Conservation (phyloP, 2,113 vertebrate species). For the Podocnemis expansa region DNA sequence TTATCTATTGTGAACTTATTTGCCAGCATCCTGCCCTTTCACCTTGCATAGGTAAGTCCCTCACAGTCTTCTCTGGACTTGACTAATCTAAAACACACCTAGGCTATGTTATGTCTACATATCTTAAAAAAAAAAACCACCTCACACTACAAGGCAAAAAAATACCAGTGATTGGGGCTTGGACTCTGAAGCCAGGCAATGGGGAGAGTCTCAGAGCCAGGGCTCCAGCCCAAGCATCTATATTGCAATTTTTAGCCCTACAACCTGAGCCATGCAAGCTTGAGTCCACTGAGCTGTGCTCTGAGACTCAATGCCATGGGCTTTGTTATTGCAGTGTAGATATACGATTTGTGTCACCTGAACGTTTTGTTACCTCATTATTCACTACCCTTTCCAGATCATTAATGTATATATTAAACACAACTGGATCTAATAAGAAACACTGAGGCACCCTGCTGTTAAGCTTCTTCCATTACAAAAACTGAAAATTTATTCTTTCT, state of each 20-base stretch:
- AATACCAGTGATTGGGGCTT: not conserved
- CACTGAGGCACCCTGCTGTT: slow-evolving; percentile 58
- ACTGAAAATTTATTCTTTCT: not conserved
- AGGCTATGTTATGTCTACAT: not conserved
- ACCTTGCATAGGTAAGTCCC: not conserved
- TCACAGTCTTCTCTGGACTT: not conserved
- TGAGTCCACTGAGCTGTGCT: not conserved
- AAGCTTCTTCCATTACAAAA: slow-evolving; percentile 43
- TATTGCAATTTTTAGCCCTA: not conserved
- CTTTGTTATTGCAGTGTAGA: not conserved
- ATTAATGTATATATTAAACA: slow-evolving; percentile 63
- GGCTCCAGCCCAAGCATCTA: not conserved
- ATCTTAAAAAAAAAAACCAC: not conserved
- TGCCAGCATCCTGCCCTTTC: not conserved
- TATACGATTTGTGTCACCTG: fast-evolving
- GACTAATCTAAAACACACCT: not conserved
- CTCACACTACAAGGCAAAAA: not conserved
- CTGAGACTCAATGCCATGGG: not conserved
- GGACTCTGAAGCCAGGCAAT: not conserved
- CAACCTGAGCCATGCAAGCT: not conserved
- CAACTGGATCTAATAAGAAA: slow-evolving; percentile 53
- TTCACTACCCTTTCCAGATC: slow-evolving; percentile 33
- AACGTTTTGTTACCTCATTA: slow-evolving; percentile 26
- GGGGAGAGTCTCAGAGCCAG: not conserved
- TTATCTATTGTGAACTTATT: not conserved